phyloP scores from a whole-genome alignment of 2,113 vertebrate genomes.

The Zapus hudsonius region DNA sequence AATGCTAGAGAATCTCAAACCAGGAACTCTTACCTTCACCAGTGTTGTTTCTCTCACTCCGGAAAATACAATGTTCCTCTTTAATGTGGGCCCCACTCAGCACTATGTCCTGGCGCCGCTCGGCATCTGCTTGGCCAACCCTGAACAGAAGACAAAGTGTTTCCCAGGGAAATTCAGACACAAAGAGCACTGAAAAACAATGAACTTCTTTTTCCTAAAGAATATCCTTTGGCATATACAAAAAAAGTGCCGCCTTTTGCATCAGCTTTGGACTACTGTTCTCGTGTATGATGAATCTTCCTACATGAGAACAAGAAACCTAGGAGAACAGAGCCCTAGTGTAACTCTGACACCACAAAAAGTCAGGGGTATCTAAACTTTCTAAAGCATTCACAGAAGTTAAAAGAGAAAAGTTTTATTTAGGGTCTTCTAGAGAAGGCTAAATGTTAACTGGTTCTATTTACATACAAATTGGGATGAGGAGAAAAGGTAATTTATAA shows the following conservation, averaged over 20 bases:
- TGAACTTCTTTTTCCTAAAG: slow-evolving; percentile 66
- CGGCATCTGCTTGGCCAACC: slow-evolving; percentile 96
- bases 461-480: background rate
- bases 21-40: slow-evolving; percentile 89
- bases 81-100: slow-evolving; percentile 97
- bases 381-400: background rate
- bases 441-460: background rate
- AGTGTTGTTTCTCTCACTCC: slow-evolving; percentile 93
- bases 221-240: slow-evolving; percentile 48
- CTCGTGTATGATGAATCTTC: slow-evolving; percentile 3
- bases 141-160: slow-evolving; percentile 81
- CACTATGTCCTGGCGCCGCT: slow-evolving; percentile 97
- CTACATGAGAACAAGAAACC: slow-evolving; percentile 18
- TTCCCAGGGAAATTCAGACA: slow-evolving; percentile 62
- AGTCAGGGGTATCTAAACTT: background rate
- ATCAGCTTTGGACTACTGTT: slow-evolving; percentile 42
- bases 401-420: background rate
- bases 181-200: slow-evolving; percentile 59
- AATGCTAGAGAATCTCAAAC: background rate
- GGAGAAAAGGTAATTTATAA: background rate
- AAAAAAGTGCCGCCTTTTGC: slow-evolving; percentile 44
- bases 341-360: background rate
- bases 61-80: slow-evolving; percentile 97
- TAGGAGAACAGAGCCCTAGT: background rate
- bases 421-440: background rate